These are phyloP conservation scores for Cettia cetti DNA, from an alignment of 2,113 vertebrate genomes.

Conservation along the genomic window DNA sequence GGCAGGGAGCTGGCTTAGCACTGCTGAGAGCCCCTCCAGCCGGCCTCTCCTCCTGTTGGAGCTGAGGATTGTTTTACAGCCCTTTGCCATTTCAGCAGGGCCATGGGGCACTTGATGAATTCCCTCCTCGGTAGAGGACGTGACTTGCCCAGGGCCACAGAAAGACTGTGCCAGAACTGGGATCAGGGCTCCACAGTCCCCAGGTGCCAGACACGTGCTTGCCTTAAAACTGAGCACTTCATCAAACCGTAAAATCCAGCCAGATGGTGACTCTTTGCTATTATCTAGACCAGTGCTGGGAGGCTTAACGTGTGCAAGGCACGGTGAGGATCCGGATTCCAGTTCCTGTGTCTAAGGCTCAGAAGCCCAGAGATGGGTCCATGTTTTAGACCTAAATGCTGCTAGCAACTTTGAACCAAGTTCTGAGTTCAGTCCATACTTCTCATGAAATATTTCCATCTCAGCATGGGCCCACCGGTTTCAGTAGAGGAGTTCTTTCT, in stretches of 20 bases:
- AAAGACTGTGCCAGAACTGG: conserved; percentile 22
- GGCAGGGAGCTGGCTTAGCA: neutral
- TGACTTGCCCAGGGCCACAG: conserved; percentile 59
- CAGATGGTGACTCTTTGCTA: conserved; percentile 62
- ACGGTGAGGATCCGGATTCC: conserved; percentile 26
- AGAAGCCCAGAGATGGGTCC: neutral
- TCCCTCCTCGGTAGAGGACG: conserved; percentile 3
- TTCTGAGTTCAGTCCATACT: neutral
- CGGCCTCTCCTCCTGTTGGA: neutral
- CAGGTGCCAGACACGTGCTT: conserved; percentile 63
- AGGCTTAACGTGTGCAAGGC: conserved; percentile 49
- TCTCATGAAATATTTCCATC: neutral
- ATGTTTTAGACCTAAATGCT: neutral
- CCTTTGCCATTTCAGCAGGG: neutral
- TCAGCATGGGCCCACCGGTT: neutral
- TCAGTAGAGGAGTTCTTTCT: neutral
- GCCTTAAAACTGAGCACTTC: conserved; percentile 63
- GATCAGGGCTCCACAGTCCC: conserved; percentile 41
- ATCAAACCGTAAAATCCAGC: conserved; percentile 65
- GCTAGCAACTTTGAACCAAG: neutral
- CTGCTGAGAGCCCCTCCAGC: neutral
- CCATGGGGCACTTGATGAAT: conserved; percentile 42
- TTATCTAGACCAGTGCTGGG: conserved; percentile 32
- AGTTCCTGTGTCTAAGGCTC: conserved; percentile 1
- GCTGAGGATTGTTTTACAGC: conserved; percentile 35